Conservation (phyloP, 1,140 invertebrate genomes). For the Hormaphis cornu region DNA sequence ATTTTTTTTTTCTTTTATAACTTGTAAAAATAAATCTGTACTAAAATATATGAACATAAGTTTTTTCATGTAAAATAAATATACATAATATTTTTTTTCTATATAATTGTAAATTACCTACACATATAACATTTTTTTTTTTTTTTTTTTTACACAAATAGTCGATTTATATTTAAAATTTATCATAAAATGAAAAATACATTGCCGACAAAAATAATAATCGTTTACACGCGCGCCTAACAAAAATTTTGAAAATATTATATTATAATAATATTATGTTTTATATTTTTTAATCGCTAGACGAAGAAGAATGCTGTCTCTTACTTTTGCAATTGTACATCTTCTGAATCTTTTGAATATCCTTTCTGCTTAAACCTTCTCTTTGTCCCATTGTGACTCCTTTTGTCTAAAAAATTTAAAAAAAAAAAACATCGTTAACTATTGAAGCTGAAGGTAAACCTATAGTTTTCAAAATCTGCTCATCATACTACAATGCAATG, state of each 20-base stretch:
- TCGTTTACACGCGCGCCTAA: not conserved
- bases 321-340: conserved; percentile 62
- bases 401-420: conserved; percentile 37
- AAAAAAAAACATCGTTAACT: not conserved
- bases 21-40: not conserved
- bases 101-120: not conserved
- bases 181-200: not conserved
- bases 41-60: not conserved
- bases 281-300: not conserved
- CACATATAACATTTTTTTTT: not conserved
- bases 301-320: conserved; percentile 27
- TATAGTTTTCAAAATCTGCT: not conserved
- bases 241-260: not conserved
- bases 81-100: too few relatives aligned
- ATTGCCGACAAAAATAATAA: not conserved
- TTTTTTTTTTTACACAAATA: not conserved
- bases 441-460: conserved; percentile 1
- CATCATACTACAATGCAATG: not conserved
- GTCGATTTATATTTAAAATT: not conserved
- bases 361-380: conserved; percentile 58
- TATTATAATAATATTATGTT: not conserved
- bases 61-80: not conserved
- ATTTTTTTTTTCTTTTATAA: too few relatives aligned
- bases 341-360: conserved; percentile 61
- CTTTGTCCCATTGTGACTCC: conserved; percentile 51